Evolutionary conservation across 2,888 invertebrate species (phyloP), one percentile per base, ranked within the genome.

Genomic region (Zhuqinia jingwanae): DNA sequence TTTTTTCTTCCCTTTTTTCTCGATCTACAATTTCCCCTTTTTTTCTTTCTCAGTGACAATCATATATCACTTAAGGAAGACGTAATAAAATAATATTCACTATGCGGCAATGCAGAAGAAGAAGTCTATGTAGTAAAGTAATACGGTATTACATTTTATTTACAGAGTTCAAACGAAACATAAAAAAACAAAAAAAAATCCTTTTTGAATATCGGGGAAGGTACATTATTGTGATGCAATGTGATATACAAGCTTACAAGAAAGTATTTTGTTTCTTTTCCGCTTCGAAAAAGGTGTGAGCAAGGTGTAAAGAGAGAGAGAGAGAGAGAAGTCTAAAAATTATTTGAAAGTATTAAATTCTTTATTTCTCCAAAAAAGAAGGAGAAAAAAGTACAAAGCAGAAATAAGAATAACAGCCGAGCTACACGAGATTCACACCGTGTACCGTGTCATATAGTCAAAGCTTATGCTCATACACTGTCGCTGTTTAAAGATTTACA

Each of bases 41-140:
- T 50, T 50, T 73, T 47, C 20, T 11, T 47, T 65, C 42, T 6
- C 25, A 20, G 50, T 27, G 53, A 53, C 73, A 53, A 27, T 50
- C 27, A 73, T 73, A 53, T 73, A 73, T 73, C 50, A 73, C 50
- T 70, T 70, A 50, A n/a, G 58, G 11, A 73, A 20, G n/a, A 27
- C 25, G 13, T 27, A 73, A 73, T 45, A 68, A 42, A 65, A 42
- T 65, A 65, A 30, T 10, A 42, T 22, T 11, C 17, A 2, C n/a
- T 73, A 53, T 53, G 36, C 36, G 36, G 8, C 36, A 36, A 8
- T 8, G n/a, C n/a, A n/a, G n/a, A n/a, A n/a, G n/a, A n/a, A n/a
- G n/a, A n/a, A n/a, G n/a, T n/a, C n/a, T n/a, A n/a, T n/a, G n/a
- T n/a, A n/a, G n/a, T n/a, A n/a, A 36, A 6, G 36, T 36, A 36